Evolutionary conservation across 2,113 vertebrate species (phyloP), one percentile per base, ranked within the genome.

Genomic region (Sapayoa aenigma): DNA sequence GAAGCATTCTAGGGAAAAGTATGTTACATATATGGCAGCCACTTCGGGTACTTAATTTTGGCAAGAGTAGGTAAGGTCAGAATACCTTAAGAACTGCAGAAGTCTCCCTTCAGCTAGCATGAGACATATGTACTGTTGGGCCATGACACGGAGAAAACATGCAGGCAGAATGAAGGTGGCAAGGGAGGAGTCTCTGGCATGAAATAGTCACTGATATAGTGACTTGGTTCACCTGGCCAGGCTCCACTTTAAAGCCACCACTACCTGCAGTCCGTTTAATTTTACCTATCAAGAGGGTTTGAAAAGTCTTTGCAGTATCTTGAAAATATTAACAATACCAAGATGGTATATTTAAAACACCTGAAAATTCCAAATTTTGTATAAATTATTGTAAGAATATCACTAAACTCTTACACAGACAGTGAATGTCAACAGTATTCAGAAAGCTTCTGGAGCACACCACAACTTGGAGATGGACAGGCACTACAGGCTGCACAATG

Each of bases 261-360:
- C 5, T 44, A 28, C 9, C 44, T 41, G 20, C 49, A 35, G 41
- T 5, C 2, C 31, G 3, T 18, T 60, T 66, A 50, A 21, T 12
- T 37, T n/a, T 2, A 28, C 4, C 30, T 21, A 33, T 0, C 1
- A 0, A 49, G 21, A 4, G 19, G 17, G 9, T 66, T n/a, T 31
- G 20, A 35, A 42, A 93, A 60, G 37, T 12, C 68, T 46, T 12
- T 6, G 20, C 27, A 78, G 24, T 8, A 18, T 8, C 14, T 25
- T 55, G 16, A 50, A 84, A 87, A 60, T 0, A 6, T 4, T 50
- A 12, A 46, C 12, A 77, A 11, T 16, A 39, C 7, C 18, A 20
- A 67, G 10, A n/a, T 23, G 2, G 7, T 4, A 14, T 41, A 55
- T 5, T 67, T 71, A 42, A 25, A 25, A 55, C 18, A 71, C 8